Evolutionary conservation across 2,888 invertebrate genomes (phyloP).

Genomic region (Synergus itoensis): DNA sequence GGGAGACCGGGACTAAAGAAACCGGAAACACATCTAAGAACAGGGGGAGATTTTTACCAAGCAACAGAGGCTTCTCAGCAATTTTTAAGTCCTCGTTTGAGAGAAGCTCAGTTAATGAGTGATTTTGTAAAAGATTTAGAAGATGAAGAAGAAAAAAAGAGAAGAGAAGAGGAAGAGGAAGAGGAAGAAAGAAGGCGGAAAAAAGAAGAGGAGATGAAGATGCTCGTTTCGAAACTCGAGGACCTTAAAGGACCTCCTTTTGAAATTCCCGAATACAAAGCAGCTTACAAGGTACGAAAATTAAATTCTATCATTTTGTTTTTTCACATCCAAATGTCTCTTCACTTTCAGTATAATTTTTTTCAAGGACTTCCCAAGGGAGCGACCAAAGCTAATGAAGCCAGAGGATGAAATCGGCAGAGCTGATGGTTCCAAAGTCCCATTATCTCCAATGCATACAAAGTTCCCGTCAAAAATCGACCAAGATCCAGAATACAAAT

Average conservation of each 20-base stretch:
- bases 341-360: constrained; percentile 13
- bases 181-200: constrained; percentile 56
- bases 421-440: constrained; percentile 72
- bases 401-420: constrained; percentile 75
- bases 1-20: constrained; percentile 64
- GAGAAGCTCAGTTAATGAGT: constrained; percentile 54
- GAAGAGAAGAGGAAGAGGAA: constrained; percentile 48
- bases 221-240: constrained; percentile 70
- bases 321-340: not conserved
- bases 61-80: constrained; percentile 57
- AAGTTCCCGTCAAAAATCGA: constrained; percentile 72
- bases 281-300: constrained; percentile 70
- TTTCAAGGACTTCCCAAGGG: constrained; percentile 77
- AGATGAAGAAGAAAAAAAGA: constrained; percentile 53
- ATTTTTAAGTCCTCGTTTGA: constrained; percentile 57
- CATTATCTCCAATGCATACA: constrained; percentile 56
- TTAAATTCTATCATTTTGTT: not conserved
- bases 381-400: constrained; percentile 75
- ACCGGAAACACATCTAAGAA: constrained; percentile 66
- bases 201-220: constrained; percentile 67
- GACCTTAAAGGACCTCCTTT: constrained; percentile 69
- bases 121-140: constrained; percentile 58
- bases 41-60: constrained; percentile 61
- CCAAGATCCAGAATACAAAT: constrained; percentile 77
- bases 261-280: constrained; percentile 73